Percentiles rank a stretch among this genome's conserved stretches.
phyloP scores from a whole-genome alignment of 2,888 invertebrate species.

The Fragum sueziense region DNA sequence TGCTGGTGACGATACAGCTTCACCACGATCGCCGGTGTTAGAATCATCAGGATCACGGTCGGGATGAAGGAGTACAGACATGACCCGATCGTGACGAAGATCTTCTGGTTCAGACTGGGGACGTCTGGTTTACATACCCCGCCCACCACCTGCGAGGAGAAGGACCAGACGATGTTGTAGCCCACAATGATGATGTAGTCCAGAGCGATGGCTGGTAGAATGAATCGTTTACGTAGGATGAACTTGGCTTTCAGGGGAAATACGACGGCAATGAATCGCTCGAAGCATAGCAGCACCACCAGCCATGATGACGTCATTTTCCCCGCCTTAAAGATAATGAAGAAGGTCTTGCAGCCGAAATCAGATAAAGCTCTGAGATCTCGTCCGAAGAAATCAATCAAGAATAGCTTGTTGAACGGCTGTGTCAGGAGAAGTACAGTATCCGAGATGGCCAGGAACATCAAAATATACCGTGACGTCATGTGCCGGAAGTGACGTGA shows the following conservation, averaged over 20 bases:
- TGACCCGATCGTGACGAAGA: conserved; percentile 58
- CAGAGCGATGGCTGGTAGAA: conserved; percentile 42
- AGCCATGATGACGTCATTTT: conserved; percentile 74
- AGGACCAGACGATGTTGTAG: conserved; percentile 64
- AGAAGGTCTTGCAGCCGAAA: conserved; percentile 66
- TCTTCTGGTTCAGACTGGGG: conserved; percentile 38
- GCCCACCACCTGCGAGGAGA: conserved; percentile 56
- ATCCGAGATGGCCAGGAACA: conserved; percentile 68
- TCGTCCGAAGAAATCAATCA: conserved; percentile 57
- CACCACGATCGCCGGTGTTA: conserved; percentile 62
- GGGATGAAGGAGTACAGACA: conserved; percentile 65
- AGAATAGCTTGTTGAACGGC: conserved; percentile 68
- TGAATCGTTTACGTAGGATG: conserved; percentile 58
- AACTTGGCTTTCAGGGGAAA: conserved; percentile 63
- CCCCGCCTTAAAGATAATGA: conserved; percentile 62
- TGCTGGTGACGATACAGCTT: conserved; percentile 39
- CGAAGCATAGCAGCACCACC: conserved; percentile 66
- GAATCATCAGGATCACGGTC: conserved; percentile 52
- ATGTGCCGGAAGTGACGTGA: conserved; percentile 52
- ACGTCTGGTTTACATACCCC: conserved; percentile 60
- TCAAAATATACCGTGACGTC: conserved; percentile 63
- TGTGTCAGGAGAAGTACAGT: conserved; percentile 61
- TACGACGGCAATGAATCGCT: conserved; percentile 69
- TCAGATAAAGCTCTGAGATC: conserved; percentile 67
- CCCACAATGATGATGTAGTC: conserved; percentile 56